phyloP scores from a whole-genome alignment of 2,797 vertebrate species.

The Gobionotothen gibberifrons region DNA sequence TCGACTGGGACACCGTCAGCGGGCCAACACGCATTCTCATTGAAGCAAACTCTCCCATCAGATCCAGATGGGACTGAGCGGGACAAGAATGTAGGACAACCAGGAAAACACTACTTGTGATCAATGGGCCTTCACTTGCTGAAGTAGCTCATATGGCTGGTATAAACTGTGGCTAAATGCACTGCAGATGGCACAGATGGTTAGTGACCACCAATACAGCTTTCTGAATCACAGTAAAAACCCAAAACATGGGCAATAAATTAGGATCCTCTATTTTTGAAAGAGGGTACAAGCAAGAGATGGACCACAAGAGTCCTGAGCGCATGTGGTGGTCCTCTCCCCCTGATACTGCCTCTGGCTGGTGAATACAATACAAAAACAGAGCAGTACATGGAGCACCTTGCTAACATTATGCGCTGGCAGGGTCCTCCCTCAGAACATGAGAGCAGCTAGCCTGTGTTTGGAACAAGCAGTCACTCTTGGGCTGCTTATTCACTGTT shows the following conservation, averaged over 20 bases:
- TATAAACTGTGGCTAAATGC: constrained; percentile 72
- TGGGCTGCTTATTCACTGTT: background rate
- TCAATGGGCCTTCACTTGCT: constrained; percentile 75
- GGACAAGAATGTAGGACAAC: constrained; percentile 63
- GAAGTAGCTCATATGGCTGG: constrained; percentile 59
- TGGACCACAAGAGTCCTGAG: constrained; percentile 41
- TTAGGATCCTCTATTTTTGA: constrained; percentile 65
- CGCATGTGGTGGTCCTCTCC: constrained; percentile 51
- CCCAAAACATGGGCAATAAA: constrained; percentile 61
- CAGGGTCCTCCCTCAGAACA: constrained; percentile 25
- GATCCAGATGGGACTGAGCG: constrained; percentile 66
- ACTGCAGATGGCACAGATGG: constrained; percentile 68
- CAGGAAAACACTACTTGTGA: constrained; percentile 63
- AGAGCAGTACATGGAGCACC: constrained; percentile 46
- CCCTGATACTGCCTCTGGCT: constrained; percentile 44
- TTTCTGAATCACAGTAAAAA: constrained; percentile 56
- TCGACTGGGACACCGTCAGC: constrained; percentile 56
- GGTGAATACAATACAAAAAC: constrained; percentile 51
- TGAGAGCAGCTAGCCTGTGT: constrained; percentile 31
- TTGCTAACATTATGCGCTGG: constrained; percentile 63
- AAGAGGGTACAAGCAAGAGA: constrained; percentile 55
- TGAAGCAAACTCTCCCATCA: constrained; percentile 59
- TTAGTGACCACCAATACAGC: constrained; percentile 55
- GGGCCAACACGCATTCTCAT: constrained; percentile 55
- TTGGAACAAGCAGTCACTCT: constrained; percentile 28